phyloP scores from a whole-genome alignment of 2,797 vertebrate genomes.

The Arvicola amphibius region DNA sequence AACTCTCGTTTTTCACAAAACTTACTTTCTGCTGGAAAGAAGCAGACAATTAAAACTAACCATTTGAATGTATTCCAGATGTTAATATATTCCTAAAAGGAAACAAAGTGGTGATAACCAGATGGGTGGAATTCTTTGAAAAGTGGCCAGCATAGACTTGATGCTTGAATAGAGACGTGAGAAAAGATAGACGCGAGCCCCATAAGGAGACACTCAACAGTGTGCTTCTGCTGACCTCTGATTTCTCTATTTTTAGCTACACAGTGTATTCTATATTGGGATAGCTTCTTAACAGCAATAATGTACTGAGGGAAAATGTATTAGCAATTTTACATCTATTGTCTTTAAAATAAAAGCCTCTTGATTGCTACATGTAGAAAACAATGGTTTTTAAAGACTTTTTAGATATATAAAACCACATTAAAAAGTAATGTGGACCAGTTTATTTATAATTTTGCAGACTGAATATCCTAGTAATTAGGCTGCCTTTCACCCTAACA shows the following conservation, averaged over 20 bases:
- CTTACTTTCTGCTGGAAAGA: background rate
- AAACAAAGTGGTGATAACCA: background rate
- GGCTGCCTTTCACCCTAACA: background rate
- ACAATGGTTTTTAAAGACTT: slow-evolving; percentile 41
- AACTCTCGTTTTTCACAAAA: background rate
- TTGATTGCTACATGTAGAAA: background rate
- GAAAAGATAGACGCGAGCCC: background rate
- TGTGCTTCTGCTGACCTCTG: background rate
- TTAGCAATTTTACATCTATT: slow-evolving; percentile 19
- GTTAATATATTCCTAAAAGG: background rate
- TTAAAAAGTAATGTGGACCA: background rate
- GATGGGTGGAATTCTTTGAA: background rate
- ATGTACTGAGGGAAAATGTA: background rate
- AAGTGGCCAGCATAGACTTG: background rate
- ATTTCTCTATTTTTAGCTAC: background rate
- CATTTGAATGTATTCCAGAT: background rate
- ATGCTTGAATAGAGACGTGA: background rate
- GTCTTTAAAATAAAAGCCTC: slow-evolving; percentile 41
- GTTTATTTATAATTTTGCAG: slow-evolving; percentile 27
- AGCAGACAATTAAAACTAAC: background rate
- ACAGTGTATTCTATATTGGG: background rate
- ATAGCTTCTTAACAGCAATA: background rate
- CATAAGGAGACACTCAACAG: background rate
- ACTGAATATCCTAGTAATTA: slow-evolving; percentile 36
- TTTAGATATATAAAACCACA: background rate